Evolutionary conservation across 2,113 vertebrate genomes (phyloP), one percentile per base, ranked within the genome.

Genomic region (Siniperca knerii): DNA sequence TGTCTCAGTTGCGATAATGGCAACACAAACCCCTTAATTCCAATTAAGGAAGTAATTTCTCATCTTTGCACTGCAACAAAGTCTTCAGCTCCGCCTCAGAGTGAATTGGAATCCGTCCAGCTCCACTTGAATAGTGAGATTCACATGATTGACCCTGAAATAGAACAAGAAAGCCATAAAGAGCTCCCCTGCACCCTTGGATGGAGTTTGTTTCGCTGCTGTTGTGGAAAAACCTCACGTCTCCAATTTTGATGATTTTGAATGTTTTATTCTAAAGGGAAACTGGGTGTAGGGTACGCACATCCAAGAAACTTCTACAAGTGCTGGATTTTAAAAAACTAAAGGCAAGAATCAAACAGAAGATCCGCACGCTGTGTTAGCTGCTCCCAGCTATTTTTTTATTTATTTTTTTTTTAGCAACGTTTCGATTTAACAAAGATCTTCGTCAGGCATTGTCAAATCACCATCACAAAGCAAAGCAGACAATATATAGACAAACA

Each of bases 91-190:
- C 4, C 55, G 82, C 75, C 44, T 83, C 86, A 74, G 20, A 71
- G 37, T 4, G 0, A 74, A 58, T 6, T 75, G 83, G 66, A 86
- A 58, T 0, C 1, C 0, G 23, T 81, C 75, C 83, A 86, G 58
- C 37, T 69, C 76, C 46, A 35, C 69, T 81, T 83, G 42, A 87
- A 86, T 76, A 86, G 77, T 10, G 52, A 75, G 67, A 69, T 71
- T 74, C 83, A 86, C 46, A 37, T 50, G 78, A 83, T 67, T 85
- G 42, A 81, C 58, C 84, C 77, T 74, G 62, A 82, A 87, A 87
- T 79, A 82, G 79, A 87, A 81, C 46, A 57, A 75, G 70, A 62
- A 82, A 15, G 71, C 58, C 69, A 54, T 60, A 68, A 88, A 75
- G 64, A 81, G 75, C 72, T 68, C 77, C 12, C 35, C 70, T 70